Base-by-base conservation (phyloP, 2,113 vertebrate species). In the Corapipo altera region DNA sequence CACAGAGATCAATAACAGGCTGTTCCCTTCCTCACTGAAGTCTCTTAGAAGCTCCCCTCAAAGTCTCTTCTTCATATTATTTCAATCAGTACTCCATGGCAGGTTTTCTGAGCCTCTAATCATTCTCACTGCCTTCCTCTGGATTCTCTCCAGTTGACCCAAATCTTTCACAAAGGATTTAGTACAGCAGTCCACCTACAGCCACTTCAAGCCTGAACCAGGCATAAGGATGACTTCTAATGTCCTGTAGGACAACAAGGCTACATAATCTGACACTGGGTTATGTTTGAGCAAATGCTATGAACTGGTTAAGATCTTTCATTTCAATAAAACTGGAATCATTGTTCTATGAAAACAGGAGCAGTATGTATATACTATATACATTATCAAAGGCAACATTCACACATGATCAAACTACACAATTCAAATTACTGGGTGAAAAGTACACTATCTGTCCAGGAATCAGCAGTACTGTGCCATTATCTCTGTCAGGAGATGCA, bases 151-250 rank as follows among this genome's bases (percentile, higher is more conserved):
- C 88, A 85, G 65, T 6, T 88, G 88, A 94, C 77, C 78, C 78
- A 79, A 93, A 93, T 69, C 57, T 85, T 95, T 94, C 74, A 85
- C 26, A 20, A 82, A 94, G 77, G 85, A 89, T 77, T 75, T 81
- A 67, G 48, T 55, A 52, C 18, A 89, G 35, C 66, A 85, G 62
- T 69, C 70, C 44, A 94, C 74, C 85, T 91, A 91, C 48, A 69
- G 66, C 81, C 77, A 75, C 81, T 78, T 89, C 70, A 87, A 89
- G 57, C 44, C 66, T 78, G 30, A 92, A 55, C 17, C 30, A 87
- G 74, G 57, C 66, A 64, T 19, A 81, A 75, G 27, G 44, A 65
- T 72, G 17, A 88, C 44, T 93, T 91, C 37, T 77, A 46, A 81
- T 8, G 24, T 65, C 46, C 76, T 78, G 33, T 2, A 91, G 78